A percentile compares a stretch with the other conserved stretches of the same genome.
Conservation (phyloP, 2,888 invertebrate species). For the Tortricodes alternella region DNA sequence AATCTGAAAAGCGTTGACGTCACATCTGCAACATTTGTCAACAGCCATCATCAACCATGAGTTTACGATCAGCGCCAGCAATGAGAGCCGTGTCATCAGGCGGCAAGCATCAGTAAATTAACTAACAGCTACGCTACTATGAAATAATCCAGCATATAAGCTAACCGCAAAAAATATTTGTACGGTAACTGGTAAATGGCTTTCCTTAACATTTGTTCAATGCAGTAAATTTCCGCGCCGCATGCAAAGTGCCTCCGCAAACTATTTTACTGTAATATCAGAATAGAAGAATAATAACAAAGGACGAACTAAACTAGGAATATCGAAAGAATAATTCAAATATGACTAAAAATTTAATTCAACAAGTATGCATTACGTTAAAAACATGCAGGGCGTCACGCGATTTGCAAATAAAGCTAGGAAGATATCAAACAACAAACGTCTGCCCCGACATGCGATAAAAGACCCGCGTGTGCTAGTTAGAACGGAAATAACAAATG, state of each 20-base stretch:
- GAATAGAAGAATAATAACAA: background rate
- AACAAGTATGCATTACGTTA: constrained; percentile 66
- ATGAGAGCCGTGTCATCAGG: background rate
- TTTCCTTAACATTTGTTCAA: background rate
- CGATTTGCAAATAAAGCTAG: constrained; percentile 79
- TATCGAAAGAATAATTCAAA: background rate
- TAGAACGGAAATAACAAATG: constrained; percentile 70
- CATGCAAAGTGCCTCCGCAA: background rate
- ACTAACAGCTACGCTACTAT: no score
- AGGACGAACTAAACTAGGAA: background rate
- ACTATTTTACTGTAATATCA: background rate
- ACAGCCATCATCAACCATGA: background rate
- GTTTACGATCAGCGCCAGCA: background rate
- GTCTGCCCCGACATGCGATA: constrained; percentile 68
- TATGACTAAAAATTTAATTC: constrained; percentile 55
- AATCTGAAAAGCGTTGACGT: background rate
- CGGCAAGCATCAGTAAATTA: background rate
- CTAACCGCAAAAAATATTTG: background rate
- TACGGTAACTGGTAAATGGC: background rate
- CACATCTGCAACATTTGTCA: background rate
- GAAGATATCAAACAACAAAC: constrained; percentile 71
- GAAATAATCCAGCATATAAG: no score
- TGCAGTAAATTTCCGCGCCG: background rate
- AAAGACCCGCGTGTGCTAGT: constrained; percentile 56
- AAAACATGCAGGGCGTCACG: constrained; percentile 63